These are phyloP conservation scores for Hypsopygia costalis DNA, from an alignment of 2,888 invertebrate genomes.

Conservation along the genomic window DNA sequence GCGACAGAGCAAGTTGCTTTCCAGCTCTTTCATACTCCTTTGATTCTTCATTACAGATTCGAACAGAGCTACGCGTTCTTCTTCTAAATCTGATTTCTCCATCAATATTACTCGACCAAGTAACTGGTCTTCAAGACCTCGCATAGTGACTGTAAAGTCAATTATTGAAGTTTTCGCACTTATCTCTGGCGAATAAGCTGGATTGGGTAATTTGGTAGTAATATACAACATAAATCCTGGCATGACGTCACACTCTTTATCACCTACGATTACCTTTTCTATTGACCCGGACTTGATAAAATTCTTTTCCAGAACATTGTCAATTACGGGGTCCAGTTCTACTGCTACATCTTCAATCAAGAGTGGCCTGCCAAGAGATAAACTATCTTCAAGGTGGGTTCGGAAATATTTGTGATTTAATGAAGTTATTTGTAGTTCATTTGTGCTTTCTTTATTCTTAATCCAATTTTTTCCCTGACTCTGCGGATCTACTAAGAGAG, in stretches of 20 bases:
- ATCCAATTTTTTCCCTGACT: conserved; percentile 99
- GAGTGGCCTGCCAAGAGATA: conserved; percentile 93
- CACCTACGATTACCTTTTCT: conserved; percentile 95
- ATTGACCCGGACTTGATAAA: conserved; percentile 98
- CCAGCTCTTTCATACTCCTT: conserved; percentile 96
- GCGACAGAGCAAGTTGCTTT: conserved; percentile 94
- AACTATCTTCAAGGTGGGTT: conserved; percentile 92
- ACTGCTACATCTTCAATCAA: conserved; percentile 97
- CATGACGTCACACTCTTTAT: conserved; percentile 98
- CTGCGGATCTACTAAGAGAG: conserved; percentile 96
- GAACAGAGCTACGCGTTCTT: conserved; percentile 94
- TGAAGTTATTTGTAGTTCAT: conserved; percentile 96
- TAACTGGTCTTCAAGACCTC: conserved; percentile 96
- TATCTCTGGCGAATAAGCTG: conserved; percentile 97
- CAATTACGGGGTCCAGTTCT: conserved; percentile 97
- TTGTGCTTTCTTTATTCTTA: conserved; percentile 93
- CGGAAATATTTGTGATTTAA: conserved; percentile 98
- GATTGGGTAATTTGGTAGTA: conserved; percentile 97
- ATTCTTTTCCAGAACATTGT: conserved; percentile 98
- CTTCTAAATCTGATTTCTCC: conserved; percentile 97
- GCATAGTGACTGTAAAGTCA: conserved; percentile 98
- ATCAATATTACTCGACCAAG: conserved; percentile 96
- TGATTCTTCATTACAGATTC: conserved; percentile 98
- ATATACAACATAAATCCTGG: conserved; percentile 97
- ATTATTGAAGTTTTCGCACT: conserved; percentile 98